phyloP scores from a whole-genome alignment of 2,113 vertebrate genomes.

The Mola mola region DNA sequence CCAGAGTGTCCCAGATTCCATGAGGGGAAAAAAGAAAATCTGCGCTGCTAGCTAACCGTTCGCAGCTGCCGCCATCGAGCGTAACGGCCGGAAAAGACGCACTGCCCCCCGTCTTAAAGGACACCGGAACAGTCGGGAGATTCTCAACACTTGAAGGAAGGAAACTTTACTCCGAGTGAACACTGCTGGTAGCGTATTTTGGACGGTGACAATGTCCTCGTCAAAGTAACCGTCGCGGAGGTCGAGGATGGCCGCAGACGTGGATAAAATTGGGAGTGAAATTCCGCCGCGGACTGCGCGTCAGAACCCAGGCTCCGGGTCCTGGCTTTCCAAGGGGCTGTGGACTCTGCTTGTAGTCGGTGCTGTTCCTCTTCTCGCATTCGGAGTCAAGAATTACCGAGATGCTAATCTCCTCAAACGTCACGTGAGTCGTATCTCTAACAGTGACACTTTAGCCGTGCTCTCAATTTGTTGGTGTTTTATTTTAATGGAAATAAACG shows the following conservation, averaged over 20 bases:
- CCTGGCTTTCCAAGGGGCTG: constrained; percentile 48
- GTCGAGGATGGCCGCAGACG: constrained; percentile 80
- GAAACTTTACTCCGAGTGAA: no score
- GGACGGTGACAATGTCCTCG: constrained; percentile 21
- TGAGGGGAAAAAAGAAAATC: constrained; percentile 52
- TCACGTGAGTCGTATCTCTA: constrained; percentile 75
- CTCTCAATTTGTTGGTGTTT: no score
- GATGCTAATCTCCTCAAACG: constrained; percentile 68
- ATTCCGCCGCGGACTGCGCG: constrained; percentile 15
- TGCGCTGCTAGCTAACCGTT: constrained; percentile 24
- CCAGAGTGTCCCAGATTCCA: constrained; percentile 28
- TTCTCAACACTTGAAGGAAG: background rate
- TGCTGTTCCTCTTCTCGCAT: constrained; percentile 74
- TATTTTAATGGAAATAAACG: background rate
- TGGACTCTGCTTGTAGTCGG: constrained; percentile 65
- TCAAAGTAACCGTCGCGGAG: constrained; percentile 42
- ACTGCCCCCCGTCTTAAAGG: background rate
- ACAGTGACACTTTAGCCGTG: no score
- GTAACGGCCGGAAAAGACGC: constrained; percentile 17
- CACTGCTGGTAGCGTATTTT: background rate
- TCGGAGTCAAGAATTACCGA: constrained; percentile 74
- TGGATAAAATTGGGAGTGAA: constrained; percentile 67
- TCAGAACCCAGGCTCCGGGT: constrained; percentile 27
- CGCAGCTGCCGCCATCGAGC: constrained; percentile 38
- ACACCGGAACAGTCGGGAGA: background rate